Base-by-base conservation (phyloP, 2,113 vertebrate species). In the Lepus timidus region DNA sequence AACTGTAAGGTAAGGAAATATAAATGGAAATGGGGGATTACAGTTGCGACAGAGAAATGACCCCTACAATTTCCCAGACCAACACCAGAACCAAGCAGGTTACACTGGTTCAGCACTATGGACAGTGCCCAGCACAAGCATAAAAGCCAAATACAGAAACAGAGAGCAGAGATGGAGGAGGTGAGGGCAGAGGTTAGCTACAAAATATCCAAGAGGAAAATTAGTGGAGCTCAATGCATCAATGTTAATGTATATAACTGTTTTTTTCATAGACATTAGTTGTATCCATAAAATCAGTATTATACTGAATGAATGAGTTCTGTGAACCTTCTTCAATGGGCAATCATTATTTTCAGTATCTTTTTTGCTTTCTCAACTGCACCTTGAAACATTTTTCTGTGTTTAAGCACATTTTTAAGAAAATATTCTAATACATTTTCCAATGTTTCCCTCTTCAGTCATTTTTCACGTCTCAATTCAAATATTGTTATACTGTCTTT, bases 381-480 rank as follows among this genome's bases (percentile, higher is more conserved):
- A 85, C 76, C 62, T 82, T 74, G 76, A 92, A 73, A 70, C 29
- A 82, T 31, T 85, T 84, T 76, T 86, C 52, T 78, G 36, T 49
- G 39, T 94, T 83, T 93, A 91, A 81, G 78, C 11, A 93, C 4
- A 3, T 33, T 87, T 33, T 94, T 87, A 33, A 93, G 68, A 89
- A 94, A 90, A 95, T 64, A 11, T 80, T 67, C 2, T 91, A 61
- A 79, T 79, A 29, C 5, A 29, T 88, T 88, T 90, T 88, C n/a
- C 62, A 73, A 64, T 1, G 2, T 5, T 51, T 0, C 17, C 22
- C 12, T 80, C 14, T 80, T 91, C 16, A 20, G 19, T 51, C 51
- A 62, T 87, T 94, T 92, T 96, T 89, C 67, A 82, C 70, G 64
- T 79, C 91, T 16, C 9, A 67, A 79, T 82, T 90, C 36, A 78